These are phyloP conservation scores for Hemibagrus wyckioides DNA, from an alignment of 2,113 vertebrate genomes.

Conservation along the genomic window DNA sequence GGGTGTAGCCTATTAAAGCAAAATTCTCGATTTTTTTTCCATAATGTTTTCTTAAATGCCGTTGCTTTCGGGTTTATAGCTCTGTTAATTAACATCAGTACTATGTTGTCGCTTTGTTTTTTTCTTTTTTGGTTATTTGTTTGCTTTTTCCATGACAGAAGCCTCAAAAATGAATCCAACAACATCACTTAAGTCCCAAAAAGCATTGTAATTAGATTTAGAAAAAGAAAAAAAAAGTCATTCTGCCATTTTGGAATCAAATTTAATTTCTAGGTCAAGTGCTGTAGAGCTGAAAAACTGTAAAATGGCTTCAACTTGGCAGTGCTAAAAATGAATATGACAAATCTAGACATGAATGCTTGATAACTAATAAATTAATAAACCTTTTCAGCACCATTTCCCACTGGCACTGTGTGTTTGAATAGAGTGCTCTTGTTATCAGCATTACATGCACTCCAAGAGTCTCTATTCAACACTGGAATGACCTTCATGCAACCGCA, in stretches of 20 bases:
- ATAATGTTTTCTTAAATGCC: neutral
- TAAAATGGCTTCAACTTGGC: slow-evolving; percentile 27
- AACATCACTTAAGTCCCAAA: slow-evolving; percentile 29
- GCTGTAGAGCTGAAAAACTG: slow-evolving; percentile 26
- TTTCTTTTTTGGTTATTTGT: neutral
- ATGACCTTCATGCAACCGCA: slow-evolving; percentile 8
- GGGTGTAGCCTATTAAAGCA: slow-evolving; percentile 5
- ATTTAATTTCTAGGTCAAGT: slow-evolving; percentile 62
- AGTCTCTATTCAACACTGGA: slow-evolving; percentile 11
- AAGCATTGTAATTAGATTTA: slow-evolving; percentile 41
- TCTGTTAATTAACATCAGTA: slow-evolving; percentile 23
- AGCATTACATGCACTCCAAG: slow-evolving; percentile 48
- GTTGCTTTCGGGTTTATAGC: slow-evolving; percentile 1
- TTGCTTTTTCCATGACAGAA: slow-evolving; percentile 4
- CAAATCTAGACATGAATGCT: slow-evolving; percentile 65
- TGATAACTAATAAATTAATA: slow-evolving; percentile 66
- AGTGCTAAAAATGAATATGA: slow-evolving; percentile 64
- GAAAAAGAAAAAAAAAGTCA: neutral
- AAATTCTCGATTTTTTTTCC: neutral
- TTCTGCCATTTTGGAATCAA: slow-evolving; percentile 28
- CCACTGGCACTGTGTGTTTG: slow-evolving; percentile 28
- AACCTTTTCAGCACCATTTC: slow-evolving; percentile 46
- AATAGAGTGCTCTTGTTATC: slow-evolving; percentile 45
- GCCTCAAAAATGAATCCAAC: neutral
- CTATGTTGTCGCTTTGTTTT: neutral